These are phyloP conservation scores for Polypedilum vanderplanki DNA, from an alignment of 1,140 invertebrate genomes.

Conservation along the genomic window DNA sequence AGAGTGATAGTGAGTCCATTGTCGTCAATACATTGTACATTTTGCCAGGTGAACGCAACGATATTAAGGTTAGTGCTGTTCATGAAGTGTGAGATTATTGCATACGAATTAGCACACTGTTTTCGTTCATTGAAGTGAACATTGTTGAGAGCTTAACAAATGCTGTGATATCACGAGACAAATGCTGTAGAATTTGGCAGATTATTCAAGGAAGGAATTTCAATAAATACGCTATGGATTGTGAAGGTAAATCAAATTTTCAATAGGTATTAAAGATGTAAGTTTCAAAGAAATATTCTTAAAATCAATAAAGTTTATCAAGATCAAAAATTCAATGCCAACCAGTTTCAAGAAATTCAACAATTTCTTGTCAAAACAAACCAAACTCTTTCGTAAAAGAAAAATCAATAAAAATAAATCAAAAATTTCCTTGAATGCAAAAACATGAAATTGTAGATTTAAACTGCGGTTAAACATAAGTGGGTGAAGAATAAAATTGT, in stretches of 20 bases:
- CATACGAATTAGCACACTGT: constrained; percentile 47
- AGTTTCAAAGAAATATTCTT: no score
- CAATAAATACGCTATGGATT: no score
- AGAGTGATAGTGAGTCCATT: constrained; percentile 47
- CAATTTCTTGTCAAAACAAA: constrained; percentile 16
- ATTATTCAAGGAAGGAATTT: no score
- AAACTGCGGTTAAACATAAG: no score
- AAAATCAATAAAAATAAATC: no score
- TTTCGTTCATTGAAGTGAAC: constrained; percentile 43
- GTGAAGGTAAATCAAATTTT: no score
- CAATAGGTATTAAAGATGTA: no score
- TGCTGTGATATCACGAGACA: constrained; percentile 30
- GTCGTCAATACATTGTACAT: constrained; percentile 36
- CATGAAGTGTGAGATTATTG: constrained; percentile 49
- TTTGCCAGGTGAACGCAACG: constrained; percentile 55
- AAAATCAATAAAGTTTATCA: neutral
- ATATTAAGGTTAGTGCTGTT: constrained; percentile 51
- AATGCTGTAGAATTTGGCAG: no score
- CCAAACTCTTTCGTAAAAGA: neutral
- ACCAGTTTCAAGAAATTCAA: no score
- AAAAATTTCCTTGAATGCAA: no score
- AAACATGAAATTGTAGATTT: no score
- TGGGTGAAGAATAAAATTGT: no score
- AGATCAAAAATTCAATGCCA: neutral
- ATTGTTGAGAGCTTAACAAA: constrained; percentile 31